phyloP scores from a whole-genome alignment of 2,888 invertebrate genomes.

The Drosophila merina region DNA sequence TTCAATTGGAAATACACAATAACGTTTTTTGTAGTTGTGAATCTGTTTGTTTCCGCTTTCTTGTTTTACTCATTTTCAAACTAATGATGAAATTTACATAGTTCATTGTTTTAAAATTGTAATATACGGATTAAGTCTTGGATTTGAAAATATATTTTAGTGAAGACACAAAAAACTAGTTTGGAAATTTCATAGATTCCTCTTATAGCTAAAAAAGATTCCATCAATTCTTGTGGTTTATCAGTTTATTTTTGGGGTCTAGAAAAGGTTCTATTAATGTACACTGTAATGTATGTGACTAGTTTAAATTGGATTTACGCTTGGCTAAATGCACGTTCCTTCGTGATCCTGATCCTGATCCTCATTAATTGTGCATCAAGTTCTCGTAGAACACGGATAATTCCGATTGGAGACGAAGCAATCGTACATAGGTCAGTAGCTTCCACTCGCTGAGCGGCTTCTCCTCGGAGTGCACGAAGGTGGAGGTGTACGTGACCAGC shows the following conservation, averaged over 20 bases:
- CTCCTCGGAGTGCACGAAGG: slow-evolving; percentile 84
- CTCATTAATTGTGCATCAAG: slow-evolving; percentile 61
- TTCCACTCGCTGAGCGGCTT: slow-evolving; percentile 85
- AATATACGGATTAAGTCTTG: too few species aligned
- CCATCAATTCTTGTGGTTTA: background rate
- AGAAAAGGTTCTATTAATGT: slow-evolving; percentile 48
- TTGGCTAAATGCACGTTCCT: slow-evolving; percentile 30
- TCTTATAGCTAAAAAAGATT: background rate
- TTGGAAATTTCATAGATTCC: background rate
- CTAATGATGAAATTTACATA: too few species aligned
- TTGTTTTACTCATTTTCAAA: too few species aligned
- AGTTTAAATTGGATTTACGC: slow-evolving; percentile 54
- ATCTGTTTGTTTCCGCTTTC: too few species aligned
- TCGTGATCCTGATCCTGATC: slow-evolving; percentile 8
- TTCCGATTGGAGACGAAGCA: slow-evolving; percentile 89
- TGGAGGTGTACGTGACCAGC: slow-evolving; percentile 90
- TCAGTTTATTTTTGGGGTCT: slow-evolving; percentile 31
- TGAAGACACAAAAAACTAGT: too few species aligned
- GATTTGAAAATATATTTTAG: too few species aligned
- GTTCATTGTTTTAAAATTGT: too few species aligned
- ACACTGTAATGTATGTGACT: slow-evolving; percentile 59
- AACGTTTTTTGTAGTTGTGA: background rate
- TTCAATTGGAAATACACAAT: background rate
- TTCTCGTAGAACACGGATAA: slow-evolving; percentile 88
- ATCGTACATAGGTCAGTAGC: slow-evolving; percentile 88